Percentiles rank a stretch among this genome's conserved stretches.
phyloP scores from a whole-genome alignment of 37 sponge, comb jelly and placozoan genomes.

The Mnemiopsis leidyi region DNA sequence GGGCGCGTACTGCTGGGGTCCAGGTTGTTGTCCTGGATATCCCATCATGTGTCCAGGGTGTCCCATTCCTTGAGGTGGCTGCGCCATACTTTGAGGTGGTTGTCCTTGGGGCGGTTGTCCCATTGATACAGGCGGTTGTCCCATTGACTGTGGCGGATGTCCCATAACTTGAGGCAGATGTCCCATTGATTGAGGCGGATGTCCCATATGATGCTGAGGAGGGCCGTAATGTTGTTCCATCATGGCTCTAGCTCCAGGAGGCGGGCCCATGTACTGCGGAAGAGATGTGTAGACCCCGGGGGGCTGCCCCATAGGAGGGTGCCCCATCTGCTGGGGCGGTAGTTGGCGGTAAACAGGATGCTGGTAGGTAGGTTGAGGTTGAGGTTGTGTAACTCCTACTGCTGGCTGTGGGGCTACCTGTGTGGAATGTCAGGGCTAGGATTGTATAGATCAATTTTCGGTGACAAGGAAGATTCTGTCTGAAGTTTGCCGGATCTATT shows the following conservation, averaged over 20 bases:
- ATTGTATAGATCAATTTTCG: too few species aligned
- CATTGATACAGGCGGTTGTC: not conserved
- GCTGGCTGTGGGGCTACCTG: not conserved
- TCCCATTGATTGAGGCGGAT: slow-evolving; percentile 25
- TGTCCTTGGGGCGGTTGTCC: slow-evolving; percentile 15
- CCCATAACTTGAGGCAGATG: not conserved
- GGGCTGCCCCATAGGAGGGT: not conserved
- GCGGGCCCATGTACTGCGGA: not conserved
- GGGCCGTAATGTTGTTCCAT: not conserved
- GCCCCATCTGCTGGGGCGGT: too few species aligned
- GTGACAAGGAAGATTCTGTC: too few species aligned
- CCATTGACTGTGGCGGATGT: slow-evolving; percentile 20
- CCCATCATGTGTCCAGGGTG: not conserved
- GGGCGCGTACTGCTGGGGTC: too few species aligned
- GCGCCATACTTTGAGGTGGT: not conserved
- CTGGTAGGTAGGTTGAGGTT: not conserved
- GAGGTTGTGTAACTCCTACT: not conserved
- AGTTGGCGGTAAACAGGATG: too few species aligned
- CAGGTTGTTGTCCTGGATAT: not conserved
- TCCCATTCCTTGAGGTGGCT: not conserved
- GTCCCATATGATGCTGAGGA: not conserved
- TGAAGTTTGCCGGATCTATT: too few species aligned
- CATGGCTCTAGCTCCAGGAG: not conserved
- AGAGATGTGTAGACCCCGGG: not conserved
- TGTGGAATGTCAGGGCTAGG: not conserved